A percentile compares a stretch with the other conserved stretches of the same genome.
phyloP scores from a whole-genome alignment of 1,140 invertebrate genomes.

The Scaptomyza pallida region DNA sequence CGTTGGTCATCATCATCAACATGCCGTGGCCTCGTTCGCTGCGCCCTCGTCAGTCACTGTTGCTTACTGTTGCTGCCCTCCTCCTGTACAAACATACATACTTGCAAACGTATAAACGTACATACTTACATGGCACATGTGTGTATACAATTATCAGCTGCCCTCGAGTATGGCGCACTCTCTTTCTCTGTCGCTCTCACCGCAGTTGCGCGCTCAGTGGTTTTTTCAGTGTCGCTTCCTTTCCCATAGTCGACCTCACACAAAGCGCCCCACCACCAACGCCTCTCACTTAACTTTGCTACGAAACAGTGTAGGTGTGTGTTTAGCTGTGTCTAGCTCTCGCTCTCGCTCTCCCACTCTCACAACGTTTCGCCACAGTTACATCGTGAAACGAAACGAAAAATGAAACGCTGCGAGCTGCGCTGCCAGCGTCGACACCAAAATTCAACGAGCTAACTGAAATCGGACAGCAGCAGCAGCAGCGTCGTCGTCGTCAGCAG shows the following conservation, averaged over 20 bases:
- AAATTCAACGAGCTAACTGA: slow-evolving; percentile 39
- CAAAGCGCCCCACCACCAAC: slow-evolving; percentile 45
- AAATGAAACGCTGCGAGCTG: slow-evolving; percentile 62
- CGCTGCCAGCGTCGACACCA: slow-evolving; percentile 56
- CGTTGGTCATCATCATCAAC: slow-evolving; percentile 21
- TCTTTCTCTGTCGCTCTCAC: slow-evolving; percentile 37
- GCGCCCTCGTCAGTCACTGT: slow-evolving; percentile 36
- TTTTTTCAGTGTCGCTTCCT: slow-evolving; percentile 76
- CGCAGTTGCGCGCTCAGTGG: slow-evolving; percentile 46
- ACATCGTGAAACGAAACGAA: slow-evolving; percentile 60
- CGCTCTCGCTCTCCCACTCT: background rate
- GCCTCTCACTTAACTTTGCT: slow-evolving; percentile 47
- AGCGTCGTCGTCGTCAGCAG: slow-evolving; percentile 20
- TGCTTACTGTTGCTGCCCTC: background rate
- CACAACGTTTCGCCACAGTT: slow-evolving; percentile 49
- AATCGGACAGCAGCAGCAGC: slow-evolving; percentile 52
- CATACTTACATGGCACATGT: no score
- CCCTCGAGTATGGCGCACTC: slow-evolving; percentile 25
- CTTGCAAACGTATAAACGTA: no score
- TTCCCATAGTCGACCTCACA: slow-evolving; percentile 73
- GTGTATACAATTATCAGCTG: slow-evolving; percentile 68
- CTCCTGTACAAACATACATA: slow-evolving; percentile 24
- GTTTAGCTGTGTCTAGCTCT: slow-evolving; percentile 21
- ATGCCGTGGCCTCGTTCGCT: slow-evolving; percentile 49
- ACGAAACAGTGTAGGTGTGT: slow-evolving; percentile 36